These are phyloP conservation scores for Mohoua ochrocephala DNA, from an alignment of 2,113 vertebrate species.

Conservation along the genomic window DNA sequence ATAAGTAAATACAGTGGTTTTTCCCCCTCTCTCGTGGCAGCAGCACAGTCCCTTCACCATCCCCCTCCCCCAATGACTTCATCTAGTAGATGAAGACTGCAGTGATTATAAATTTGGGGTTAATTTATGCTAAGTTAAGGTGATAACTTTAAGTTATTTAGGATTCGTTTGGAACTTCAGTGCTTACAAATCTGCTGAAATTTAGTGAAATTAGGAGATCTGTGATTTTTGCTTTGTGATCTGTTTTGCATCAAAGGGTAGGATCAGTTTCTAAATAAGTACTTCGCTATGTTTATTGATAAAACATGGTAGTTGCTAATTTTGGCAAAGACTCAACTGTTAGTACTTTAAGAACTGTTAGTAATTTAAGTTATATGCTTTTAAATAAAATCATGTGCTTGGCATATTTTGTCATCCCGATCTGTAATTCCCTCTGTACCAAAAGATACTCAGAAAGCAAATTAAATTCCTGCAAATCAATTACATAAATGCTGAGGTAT, in stretches of 20 bases:
- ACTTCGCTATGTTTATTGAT: not conserved
- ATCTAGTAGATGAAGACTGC: not conserved
- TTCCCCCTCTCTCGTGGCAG: not conserved
- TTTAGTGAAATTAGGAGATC: not conserved
- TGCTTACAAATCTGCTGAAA: not conserved
- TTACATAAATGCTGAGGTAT: not conserved
- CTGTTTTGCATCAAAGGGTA: not conserved
- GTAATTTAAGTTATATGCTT: not conserved
- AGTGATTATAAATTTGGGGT: not conserved
- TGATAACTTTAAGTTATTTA: not conserved
- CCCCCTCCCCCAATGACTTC: rapidly evolving
- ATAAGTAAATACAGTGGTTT: not conserved
- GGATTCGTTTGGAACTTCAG: not conserved
- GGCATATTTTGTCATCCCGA: not conserved
- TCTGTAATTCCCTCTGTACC: not conserved
- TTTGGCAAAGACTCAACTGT: not conserved
- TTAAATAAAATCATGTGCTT: not conserved
- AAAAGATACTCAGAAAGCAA: not conserved
- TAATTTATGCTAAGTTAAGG: not conserved
- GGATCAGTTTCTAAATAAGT: not conserved
- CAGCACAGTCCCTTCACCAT: not conserved
- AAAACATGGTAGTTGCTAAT: not conserved
- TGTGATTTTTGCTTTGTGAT: not conserved
- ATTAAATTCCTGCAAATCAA: not conserved
- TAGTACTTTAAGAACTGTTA: not conserved